Base-by-base conservation (phyloP, 2,888 invertebrate genomes). In the Lochmaea crataegi region DNA sequence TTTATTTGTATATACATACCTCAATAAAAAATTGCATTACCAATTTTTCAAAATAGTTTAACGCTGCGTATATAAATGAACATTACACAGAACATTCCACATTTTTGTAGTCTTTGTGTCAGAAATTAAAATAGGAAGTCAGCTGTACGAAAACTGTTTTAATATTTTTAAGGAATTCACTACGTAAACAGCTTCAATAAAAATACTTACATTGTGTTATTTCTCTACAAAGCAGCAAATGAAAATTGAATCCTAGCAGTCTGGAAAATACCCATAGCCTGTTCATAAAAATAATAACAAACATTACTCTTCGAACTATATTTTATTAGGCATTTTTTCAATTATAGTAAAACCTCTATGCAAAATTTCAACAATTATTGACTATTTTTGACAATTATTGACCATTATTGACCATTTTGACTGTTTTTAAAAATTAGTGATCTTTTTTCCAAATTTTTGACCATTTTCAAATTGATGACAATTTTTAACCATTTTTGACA, bases 61-160 rank as follows among this genome's bases (percentile, higher is more conserved):
- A 53, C 10, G 18, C 18, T 18, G 18, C 18, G 53, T 18, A 18
- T 53, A 53, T 18, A 53, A 53, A 53, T 53, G 14, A 51, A 53
- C 16, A 53, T 16, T 53, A 53, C 16, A 16, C 53, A 53, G 53
- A 53, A 53, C 18, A 53, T 18, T 53, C 16, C 18, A 53, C 53
- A 53, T 53, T 53, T 53, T 53, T 53, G 53, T 53, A 53, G 11
- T 16, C 53, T 53, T 53, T 53, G 18, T 53, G 53, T 53, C 53
- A 53, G n/a, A 53, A 53, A 53, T 16, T 53, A 53, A 53, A 53
- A 53, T 53, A 53, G 53, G 53, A 53, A 53, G 3, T 16, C 6
- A 53, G 9, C 18, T 16, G n/a, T 51, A 16, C 9, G 16, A 51
- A 51, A 51, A 51, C 9, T 16, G 9, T 16, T 51, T 16, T 51